Percentiles rank a stretch among this genome's conserved stretches.
Conservation (phyloP, 2,797 vertebrate genomes). For the Lacerta viridis region DNA sequence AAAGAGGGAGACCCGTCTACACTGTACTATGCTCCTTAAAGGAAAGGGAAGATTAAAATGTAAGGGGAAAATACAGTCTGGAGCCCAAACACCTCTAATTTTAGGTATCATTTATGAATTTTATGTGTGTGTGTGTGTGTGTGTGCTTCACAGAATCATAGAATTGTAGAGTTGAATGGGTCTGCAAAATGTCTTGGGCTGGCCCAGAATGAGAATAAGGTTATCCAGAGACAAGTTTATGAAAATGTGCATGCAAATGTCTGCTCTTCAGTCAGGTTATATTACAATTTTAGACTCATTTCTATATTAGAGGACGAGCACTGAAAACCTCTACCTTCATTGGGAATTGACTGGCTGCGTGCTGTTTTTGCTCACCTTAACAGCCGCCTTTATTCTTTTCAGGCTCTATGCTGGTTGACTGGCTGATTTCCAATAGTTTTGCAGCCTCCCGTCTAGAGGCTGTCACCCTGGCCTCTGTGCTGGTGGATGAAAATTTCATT, state of each 20-base stretch:
- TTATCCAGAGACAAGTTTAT: constrained; percentile 11
- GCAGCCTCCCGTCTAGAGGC: constrained; percentile 88
- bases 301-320: background rate
- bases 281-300: background rate
- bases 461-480: constrained; percentile 88
- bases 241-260: background rate
- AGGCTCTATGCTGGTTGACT: constrained; percentile 94
- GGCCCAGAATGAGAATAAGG: no score
- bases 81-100: background rate
- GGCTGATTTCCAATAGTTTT: constrained; percentile 91
- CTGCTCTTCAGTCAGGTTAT: background rate
- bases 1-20: background rate
- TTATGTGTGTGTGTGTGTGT: no score
- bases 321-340: background rate
- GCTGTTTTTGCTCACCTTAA: constrained; percentile 1
- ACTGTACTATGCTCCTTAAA: background rate
- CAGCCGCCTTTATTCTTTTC: constrained; percentile 45
- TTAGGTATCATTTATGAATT: background rate
- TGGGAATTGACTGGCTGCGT: background rate
- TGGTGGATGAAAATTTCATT: constrained; percentile 91
- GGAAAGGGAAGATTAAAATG: background rate
- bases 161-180: no score
- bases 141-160: no score
- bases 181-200: no score
- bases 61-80: background rate